Conservation (phyloP, 2,113 vertebrate genomes). For the Odontesthes bonariensis region DNA sequence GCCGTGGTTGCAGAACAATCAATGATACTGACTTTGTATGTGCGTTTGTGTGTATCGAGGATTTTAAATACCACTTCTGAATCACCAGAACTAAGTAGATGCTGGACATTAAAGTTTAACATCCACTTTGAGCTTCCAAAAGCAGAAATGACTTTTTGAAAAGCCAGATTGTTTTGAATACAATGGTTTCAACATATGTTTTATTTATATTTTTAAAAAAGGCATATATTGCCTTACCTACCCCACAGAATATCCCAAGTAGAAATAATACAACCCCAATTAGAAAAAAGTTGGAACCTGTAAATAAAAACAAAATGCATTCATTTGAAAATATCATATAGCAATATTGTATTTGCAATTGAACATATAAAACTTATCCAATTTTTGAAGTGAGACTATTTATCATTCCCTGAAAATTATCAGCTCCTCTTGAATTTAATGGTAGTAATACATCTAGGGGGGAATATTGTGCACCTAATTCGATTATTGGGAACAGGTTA, state of each 20-base stretch:
- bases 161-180: background rate
- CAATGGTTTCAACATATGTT: background rate
- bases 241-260: background rate
- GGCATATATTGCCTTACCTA: background rate
- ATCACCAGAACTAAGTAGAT: conserved; percentile 23
- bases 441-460: too few relatives aligned
- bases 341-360: too few relatives aligned
- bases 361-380: too few relatives aligned
- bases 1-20: conserved; percentile 60
- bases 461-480: too few relatives aligned
- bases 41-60: background rate
- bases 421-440: too few relatives aligned
- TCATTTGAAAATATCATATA: too few relatives aligned
- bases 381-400: too few relatives aligned
- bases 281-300: background rate
- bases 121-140: background rate
- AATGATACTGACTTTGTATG: conserved; percentile 42
- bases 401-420: too few relatives aligned
- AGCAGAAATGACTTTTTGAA: background rate
- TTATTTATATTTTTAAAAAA: background rate
- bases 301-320: background rate
- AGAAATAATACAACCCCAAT: background rate
- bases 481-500: too few relatives aligned
- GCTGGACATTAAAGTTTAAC: conserved; percentile 27
- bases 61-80: conserved; percentile 20